Evolutionary conservation across 2,888 invertebrate species (phyloP), one percentile per base, ranked within the genome.

Genomic region (Therioaphis trifolii): DNA sequence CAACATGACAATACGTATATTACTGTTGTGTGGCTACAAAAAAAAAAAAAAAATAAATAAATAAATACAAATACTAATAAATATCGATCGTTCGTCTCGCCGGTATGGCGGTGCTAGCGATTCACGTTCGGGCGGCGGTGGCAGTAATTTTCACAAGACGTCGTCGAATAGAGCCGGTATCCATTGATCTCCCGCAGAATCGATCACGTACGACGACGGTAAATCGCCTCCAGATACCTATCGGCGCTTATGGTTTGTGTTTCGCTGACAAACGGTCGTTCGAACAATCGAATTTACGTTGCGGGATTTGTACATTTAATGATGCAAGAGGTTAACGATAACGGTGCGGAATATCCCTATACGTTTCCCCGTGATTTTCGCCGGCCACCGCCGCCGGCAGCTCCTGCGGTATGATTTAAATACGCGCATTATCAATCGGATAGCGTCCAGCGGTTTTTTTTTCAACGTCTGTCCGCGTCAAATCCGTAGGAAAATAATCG

Each of bases 371-470:
- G 49, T 18, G 49, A 15, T 4, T 49, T 49, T 49, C 49, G 49
- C 49, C 18, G 49, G 49, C 18, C 15, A 49, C 49, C 49, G 18
- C 15, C 43, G 4, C 12, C 40, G 15, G 0, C 7, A n/a, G n/a
- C n/a, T n/a, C 2, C 29, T 4, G n/a, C n/a, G 35, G 35, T 55
- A 15, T 55, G 55, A 74, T 55, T 74, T 74, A 74, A 52, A 40
- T 55, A 55, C 74, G 55, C 40, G 21, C 35, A 55, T 74, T 74
- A 74, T 74, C 29, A 74, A 74, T 74, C 9, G 35, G 9, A 55
- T 35, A 55, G 35, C 35, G 35, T 7, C 35, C 74, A 0, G 21
- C 5, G 18, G 68, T 68, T 68, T 66, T 21, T 68, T 68, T 66
- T 43, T 43, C 68, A 43, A 40, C n/a, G 74, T 40, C 24, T 58